These are phyloP conservation scores for Styela clava DNA, from an alignment of 23 tunicate genomes.

Conservation along the genomic window DNA sequence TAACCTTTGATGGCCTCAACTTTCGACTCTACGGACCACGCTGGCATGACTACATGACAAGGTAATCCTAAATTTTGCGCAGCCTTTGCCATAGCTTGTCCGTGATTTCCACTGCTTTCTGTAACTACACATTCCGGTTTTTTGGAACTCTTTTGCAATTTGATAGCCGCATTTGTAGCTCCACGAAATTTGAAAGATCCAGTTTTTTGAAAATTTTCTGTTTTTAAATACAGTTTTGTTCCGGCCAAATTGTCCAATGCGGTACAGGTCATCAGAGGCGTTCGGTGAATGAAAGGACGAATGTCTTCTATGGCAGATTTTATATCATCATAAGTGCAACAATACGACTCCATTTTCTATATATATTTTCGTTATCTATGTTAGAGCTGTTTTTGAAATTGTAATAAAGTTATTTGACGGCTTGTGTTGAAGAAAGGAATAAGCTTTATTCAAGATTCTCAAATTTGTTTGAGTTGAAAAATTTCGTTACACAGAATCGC, in stretches of 20 bases:
- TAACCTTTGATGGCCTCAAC: constrained; percentile 49
- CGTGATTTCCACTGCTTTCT: constrained; percentile 34
- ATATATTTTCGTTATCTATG: too few species aligned
- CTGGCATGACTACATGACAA: constrained; percentile 58
- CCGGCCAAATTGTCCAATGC: constrained; percentile 39
- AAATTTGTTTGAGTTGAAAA: too few species aligned
- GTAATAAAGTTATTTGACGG: too few species aligned
- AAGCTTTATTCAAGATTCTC: too few species aligned
- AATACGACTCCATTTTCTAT: background rate
- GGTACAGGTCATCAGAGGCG: constrained; percentile 51
- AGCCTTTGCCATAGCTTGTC: constrained; percentile 62
- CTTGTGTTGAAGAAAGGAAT: too few species aligned
- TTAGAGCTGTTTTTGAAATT: too few species aligned
- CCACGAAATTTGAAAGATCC: constrained; percentile 31
- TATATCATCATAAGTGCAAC: background rate
- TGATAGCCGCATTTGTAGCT: constrained; percentile 15
- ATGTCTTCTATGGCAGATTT: constrained; percentile 36
- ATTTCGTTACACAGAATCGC: too few species aligned
- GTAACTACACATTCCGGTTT: constrained; percentile 8
- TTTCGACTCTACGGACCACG: constrained; percentile 48
- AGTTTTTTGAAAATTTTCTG: constrained; percentile 57
- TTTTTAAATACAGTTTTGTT: constrained; percentile 48
- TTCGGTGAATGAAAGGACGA: constrained; percentile 34
- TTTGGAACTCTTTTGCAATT: background rate
- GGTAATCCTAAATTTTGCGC: constrained; percentile 47